A percentile compares a stretch with the other conserved stretches of the same genome.
Evolutionary conservation across 2,797 vertebrate genomes (phyloP).

Genomic region (Taeniopygia guttata): DNA sequence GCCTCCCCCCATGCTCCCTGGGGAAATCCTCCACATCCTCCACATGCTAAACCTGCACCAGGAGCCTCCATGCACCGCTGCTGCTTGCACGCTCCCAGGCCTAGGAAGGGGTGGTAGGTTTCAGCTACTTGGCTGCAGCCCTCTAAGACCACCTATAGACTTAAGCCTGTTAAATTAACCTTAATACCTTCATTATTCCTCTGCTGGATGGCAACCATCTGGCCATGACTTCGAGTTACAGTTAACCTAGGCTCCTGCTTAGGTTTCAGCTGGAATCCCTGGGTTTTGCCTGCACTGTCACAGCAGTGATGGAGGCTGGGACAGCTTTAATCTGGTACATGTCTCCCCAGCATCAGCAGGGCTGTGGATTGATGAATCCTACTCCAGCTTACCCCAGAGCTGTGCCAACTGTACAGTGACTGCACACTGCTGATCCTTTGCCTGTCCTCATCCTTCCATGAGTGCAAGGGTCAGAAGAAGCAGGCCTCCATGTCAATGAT

Average conservation of each 20-base stretch:
- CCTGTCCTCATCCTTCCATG: neutral
- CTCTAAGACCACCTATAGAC: conserved; percentile 51
- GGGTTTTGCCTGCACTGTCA: neutral
- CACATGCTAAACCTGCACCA: neutral
- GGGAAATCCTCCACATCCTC: neutral
- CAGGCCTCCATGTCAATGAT: neutral
- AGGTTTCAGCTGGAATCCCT: conserved; percentile 25
- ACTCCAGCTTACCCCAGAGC: neutral
- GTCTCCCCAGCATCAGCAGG: neutral
- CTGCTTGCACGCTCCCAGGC: neutral
- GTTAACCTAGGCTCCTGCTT: conserved; percentile 9
- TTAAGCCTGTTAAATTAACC: conserved; percentile 58
- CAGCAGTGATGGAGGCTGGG: neutral
- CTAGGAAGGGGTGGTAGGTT: neutral
- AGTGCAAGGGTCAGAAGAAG: neutral
- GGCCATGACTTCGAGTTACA: neutral
- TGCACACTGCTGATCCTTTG: neutral
- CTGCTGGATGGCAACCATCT: conserved; percentile 49
- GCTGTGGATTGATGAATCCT: neutral
- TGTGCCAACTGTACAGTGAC: neutral
- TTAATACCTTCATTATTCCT: conserved; percentile 57
- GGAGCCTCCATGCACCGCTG: neutral
- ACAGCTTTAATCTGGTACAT: neutral
- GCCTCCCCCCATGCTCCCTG: fast-evolving
- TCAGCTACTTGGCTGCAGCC: conserved; percentile 30